Conservation (phyloP, 2,113 vertebrate genomes). For the Rhinolophus sinicus region DNA sequence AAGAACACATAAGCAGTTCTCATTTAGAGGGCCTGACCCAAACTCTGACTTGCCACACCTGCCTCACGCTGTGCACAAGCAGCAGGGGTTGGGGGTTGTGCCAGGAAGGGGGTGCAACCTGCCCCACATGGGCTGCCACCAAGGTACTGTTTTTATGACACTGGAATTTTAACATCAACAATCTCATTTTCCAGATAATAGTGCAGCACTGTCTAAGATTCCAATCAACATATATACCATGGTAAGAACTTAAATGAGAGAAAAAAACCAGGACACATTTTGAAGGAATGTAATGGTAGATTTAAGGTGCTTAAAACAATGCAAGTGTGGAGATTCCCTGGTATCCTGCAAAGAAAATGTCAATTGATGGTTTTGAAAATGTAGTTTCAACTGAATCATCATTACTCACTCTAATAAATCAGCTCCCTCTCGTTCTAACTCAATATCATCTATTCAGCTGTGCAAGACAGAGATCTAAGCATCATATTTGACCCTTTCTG, state of each 20-base stretch:
- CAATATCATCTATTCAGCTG: background rate
- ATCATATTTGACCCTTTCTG: background rate
- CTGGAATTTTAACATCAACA: background rate
- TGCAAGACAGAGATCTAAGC: background rate
- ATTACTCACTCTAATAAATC: background rate
- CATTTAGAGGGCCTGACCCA: background rate
- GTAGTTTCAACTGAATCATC: background rate
- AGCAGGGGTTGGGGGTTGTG: background rate
- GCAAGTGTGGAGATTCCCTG: background rate
- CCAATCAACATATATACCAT: background rate
- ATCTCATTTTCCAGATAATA: constrained; percentile 28
- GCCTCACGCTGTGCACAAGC: background rate
- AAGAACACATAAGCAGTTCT: background rate
- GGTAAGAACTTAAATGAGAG: background rate
- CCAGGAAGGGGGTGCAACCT: too few species aligned
- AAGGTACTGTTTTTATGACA: background rate
- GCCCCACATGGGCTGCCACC: background rate
- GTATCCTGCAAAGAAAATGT: background rate
- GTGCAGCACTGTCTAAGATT: background rate
- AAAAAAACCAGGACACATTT: background rate
- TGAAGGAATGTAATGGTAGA: background rate
- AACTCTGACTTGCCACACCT: background rate
- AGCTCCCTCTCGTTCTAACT: background rate
- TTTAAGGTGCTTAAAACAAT: background rate
- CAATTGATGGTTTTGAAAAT: background rate